phyloP scores from a whole-genome alignment of 2,888 invertebrate genomes.

The Apomyelois bistriatella region DNA sequence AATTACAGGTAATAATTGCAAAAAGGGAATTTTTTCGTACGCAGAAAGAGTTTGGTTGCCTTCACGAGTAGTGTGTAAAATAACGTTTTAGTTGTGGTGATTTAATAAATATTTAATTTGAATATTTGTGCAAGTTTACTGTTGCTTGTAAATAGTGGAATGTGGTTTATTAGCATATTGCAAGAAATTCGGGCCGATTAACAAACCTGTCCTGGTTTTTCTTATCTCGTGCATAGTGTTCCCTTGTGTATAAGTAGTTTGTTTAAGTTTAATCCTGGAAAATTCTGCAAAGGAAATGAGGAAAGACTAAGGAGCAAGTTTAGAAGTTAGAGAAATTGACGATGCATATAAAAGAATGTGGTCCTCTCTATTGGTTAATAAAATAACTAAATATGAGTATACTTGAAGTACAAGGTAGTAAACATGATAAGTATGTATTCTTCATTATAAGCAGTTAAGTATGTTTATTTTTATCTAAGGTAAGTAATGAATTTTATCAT shows the following conservation, averaged over 20 bases:
- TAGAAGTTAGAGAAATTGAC: background rate
- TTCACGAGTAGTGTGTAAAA: background rate
- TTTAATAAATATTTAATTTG: background rate
- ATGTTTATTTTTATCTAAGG: too few relatives aligned
- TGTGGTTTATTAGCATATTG: slow-evolving; percentile 12
- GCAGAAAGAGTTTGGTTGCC: slow-evolving; percentile 1
- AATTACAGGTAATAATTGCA: slow-evolving; percentile 63
- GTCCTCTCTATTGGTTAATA: background rate
- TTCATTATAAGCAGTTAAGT: too few relatives aligned
- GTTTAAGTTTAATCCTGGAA: background rate
- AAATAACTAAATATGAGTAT: background rate
- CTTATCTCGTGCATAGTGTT: slow-evolving; percentile 6
- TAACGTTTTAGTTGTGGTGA: background rate
- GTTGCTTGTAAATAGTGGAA: slow-evolving; percentile 34
- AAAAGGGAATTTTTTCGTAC: slow-evolving; percentile 21
- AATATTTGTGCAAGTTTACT: slow-evolving; percentile 33
- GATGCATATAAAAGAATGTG: background rate
- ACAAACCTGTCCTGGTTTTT: background rate
- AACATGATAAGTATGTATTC: too few relatives aligned
- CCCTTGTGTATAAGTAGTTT: background rate
- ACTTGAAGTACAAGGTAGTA: too few relatives aligned
- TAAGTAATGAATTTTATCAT: too few relatives aligned
- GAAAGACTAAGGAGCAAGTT: background rate
- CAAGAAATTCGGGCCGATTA: background rate
- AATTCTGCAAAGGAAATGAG: background rate